phyloP scores from a whole-genome alignment of 2,797 vertebrate species.

The Pangasius macronema region DNA sequence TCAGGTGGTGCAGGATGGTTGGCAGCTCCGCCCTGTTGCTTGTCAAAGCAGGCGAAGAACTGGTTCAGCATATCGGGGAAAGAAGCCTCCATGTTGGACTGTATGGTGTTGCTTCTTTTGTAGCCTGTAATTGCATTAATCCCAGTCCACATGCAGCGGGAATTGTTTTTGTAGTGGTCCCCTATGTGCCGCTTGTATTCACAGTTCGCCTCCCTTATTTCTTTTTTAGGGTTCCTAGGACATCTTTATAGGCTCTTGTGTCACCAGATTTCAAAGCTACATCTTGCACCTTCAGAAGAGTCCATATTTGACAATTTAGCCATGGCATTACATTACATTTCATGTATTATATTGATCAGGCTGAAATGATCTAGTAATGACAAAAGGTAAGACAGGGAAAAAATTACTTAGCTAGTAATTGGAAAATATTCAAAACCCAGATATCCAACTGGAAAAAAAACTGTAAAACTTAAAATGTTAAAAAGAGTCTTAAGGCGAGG shows the following conservation, averaged over 20 bases:
- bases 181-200: neutral
- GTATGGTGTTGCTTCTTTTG: neutral
- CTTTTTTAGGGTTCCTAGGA: too few relatives aligned
- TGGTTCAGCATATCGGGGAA: neutral
- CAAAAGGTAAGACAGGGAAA: neutral
- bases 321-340: neutral
- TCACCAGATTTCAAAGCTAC: neutral
- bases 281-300: neutral
- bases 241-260: neutral
- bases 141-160: neutral
- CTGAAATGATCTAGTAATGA: neutral
- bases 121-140: neutral
- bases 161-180: neutral
- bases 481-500: too few relatives aligned
- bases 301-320: neutral
- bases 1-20: neutral
- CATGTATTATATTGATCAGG: neutral
- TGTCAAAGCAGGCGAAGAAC: neutral
- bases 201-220: neutral
- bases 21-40: neutral
- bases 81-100: neutral
- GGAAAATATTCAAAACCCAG: too few relatives aligned
- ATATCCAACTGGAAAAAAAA: too few relatives aligned
- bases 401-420: neutral
- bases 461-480: too few relatives aligned